phyloP scores from a whole-genome alignment of 2,888 invertebrate genomes.

The Oscheius sp. region DNA sequence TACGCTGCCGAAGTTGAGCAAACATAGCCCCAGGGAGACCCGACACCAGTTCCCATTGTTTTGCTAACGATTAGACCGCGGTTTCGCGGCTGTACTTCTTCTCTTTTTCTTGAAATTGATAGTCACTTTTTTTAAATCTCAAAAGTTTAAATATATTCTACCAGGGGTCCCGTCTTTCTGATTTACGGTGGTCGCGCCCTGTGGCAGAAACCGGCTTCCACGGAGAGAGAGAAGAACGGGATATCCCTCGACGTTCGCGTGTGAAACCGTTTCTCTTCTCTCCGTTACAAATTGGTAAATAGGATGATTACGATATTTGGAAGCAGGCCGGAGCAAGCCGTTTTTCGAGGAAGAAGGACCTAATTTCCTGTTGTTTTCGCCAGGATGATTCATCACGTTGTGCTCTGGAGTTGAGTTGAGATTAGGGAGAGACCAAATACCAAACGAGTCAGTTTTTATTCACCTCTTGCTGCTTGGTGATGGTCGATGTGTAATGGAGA shows the following conservation, averaged over 20 bases:
- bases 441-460: too few species aligned
- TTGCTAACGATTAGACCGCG: not conserved
- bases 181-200: slow-evolving; percentile 11
- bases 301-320: too few species aligned
- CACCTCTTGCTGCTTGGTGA: not conserved
- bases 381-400: too few species aligned
- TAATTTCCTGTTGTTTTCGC: too few species aligned
- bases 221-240: slow-evolving; percentile 8
- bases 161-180: slow-evolving; percentile 10
- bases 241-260: slow-evolving; percentile 18
- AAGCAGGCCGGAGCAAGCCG: too few species aligned
- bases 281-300: not conserved
- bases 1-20: not conserved
- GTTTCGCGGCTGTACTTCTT: not conserved
- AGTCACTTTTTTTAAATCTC: not conserved
- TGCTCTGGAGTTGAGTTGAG: too few species aligned
- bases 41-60: slow-evolving; percentile 12
- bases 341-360: too few species aligned
- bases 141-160: slow-evolving; percentile 5
- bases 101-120: not conserved
- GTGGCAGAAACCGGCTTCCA: slow-evolving; percentile 8
- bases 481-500: too few species aligned
- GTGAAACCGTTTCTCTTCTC: slow-evolving; percentile 1
- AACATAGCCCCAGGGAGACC: not conserved
- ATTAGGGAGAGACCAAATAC: too few species aligned